Conservation (phyloP, 2,113 vertebrate species). For the Bothrops jararaca region DNA sequence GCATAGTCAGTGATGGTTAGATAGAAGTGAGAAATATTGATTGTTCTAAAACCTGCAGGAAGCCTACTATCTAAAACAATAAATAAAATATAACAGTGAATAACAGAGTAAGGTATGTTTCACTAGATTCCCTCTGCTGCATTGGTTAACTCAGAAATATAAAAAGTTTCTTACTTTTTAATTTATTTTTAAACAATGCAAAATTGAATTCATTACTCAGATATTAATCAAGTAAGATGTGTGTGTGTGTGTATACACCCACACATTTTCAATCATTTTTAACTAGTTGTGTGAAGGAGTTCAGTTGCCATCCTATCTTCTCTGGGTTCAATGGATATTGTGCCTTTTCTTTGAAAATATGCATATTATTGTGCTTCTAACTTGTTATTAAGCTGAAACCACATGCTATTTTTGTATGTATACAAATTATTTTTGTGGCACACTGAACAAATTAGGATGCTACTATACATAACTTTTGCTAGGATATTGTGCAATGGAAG, state of each 20-base stretch:
- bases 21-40: conserved; percentile 48
- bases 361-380: conserved; percentile 17
- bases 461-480: background rate
- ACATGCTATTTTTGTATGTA: background rate
- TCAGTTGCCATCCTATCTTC: background rate
- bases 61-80: conserved; percentile 42
- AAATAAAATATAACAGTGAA: conserved; percentile 39
- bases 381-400: conserved; percentile 43
- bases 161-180: conserved; percentile 60
- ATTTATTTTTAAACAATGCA: conserved; percentile 64
- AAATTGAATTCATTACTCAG: conserved; percentile 72
- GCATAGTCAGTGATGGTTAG: conserved; percentile 54
- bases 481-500: background rate
- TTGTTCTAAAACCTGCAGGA: conserved; percentile 52
- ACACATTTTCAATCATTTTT: conserved; percentile 53
- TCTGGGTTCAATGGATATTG: background rate
- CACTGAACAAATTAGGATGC: background rate
- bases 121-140: conserved; percentile 43
- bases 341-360: background rate
- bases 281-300: conserved; percentile 61
- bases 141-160: conserved; percentile 50
- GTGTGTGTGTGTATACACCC: too few species aligned
- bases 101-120: conserved; percentile 56
- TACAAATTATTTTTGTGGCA: background rate
- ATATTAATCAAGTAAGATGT: conserved; percentile 52